Evolutionary conservation across 2,888 invertebrate genomes (phyloP).

Genomic region (Megaustenia siamemsis): DNA sequence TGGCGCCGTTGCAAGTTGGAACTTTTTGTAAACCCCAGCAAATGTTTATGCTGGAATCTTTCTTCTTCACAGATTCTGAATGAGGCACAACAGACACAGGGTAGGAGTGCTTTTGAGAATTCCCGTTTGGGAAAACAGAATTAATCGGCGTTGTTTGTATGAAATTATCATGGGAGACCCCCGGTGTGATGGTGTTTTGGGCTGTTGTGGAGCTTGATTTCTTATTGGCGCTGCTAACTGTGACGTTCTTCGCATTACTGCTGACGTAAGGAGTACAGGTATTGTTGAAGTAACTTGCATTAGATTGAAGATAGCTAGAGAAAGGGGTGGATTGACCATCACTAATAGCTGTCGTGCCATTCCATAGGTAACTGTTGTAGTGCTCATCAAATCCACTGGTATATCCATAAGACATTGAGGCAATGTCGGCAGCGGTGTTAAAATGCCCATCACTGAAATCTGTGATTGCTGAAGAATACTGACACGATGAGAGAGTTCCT

Average conservation of each 20-base stretch:
- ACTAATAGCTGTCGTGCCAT: background rate
- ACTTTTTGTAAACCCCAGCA: background rate
- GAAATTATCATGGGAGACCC: background rate
- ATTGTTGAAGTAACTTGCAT: no score
- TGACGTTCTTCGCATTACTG: background rate
- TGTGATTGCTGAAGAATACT: background rate
- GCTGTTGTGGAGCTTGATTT: no score
- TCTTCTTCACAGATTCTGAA: slow-evolving; percentile 1
- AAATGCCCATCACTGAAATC: no score
- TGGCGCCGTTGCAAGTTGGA: background rate
- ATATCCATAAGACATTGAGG: background rate
- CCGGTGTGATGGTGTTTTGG: background rate
- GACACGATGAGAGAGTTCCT: background rate
- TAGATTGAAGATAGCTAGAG: no score
- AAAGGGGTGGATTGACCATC: background rate
- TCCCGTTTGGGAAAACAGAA: background rate
- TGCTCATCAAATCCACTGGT: background rate
- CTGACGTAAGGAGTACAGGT: no score
- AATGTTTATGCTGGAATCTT: background rate
- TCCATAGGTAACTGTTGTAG: background rate
- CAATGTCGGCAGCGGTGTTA: no score
- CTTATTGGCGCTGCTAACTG: background rate
- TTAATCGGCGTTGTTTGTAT: background rate
- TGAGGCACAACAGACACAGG: background rate
- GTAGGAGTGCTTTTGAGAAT: background rate